Base-by-base conservation (phyloP, 2,113 vertebrate genomes). In the Lepus europaeus region DNA sequence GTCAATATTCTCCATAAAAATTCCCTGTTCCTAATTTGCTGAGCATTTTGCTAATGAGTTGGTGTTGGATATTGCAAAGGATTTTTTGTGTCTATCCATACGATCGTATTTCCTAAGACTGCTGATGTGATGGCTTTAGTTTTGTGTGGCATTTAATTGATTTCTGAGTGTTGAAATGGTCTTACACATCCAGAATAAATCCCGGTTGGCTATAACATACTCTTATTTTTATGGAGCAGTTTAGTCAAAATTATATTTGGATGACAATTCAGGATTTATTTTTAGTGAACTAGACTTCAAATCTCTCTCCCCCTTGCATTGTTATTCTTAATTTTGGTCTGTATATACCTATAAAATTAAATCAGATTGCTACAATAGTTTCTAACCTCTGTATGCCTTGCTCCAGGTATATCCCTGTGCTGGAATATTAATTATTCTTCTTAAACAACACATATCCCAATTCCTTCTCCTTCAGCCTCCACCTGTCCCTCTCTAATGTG, bases 381-480 rank as follows among this genome's bases (percentile, higher is more conserved):
- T 53, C 13, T n/a, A 61, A n/a, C 45, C 10, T 68, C 2, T 73
- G 31, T 0, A 7, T 8, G 45, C 53, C 6, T 45, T 25, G 3
- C 2, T 9, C 10, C 22, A 53, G 61, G 6, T 39, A 22, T 36
- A 5, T 6, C 7, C 39, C 20, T 12, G 9, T 1, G 2, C 5
- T 3, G n/a, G 29, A n/a, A 77, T 31, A 29, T 36, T 31, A 29
- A 66, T 64, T 31, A 12, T 59, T 45, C 85, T 20, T 77, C n/a
- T 9, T 9, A 16, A 39, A 27, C 51, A 77, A 1, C 17, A n/a
- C 31, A 19, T 31, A 17, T 19, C 53, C 7, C 3, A 16, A 22
- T 49, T 36, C 59, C 6, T 68, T 31, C 5, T 33, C 25, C 77
- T 12, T 33, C n/a, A 33, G 6, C 45, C 45, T 45, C 9, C 45